Conservation (phyloP, 2,113 vertebrate genomes). For the Gorsachius goisagi region DNA sequence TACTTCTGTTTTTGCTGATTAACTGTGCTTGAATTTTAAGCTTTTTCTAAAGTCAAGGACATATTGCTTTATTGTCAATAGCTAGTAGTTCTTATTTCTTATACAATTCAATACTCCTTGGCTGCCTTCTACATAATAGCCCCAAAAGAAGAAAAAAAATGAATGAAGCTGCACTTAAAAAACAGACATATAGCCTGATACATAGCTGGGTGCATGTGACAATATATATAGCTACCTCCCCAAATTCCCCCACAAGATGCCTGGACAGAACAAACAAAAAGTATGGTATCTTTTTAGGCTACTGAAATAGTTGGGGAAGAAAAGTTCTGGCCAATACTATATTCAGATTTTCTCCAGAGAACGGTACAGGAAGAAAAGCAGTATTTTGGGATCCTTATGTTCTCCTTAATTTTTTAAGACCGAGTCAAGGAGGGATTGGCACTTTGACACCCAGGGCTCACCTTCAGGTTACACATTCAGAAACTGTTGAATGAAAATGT, state of each 20-base stretch:
- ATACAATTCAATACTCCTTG: background rate
- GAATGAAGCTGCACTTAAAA: background rate
- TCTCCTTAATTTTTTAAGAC: background rate
- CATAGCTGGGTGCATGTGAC: background rate
- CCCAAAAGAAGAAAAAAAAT: background rate
- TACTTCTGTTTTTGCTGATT: background rate
- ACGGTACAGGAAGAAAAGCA: background rate
- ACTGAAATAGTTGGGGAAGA: background rate
- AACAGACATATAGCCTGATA: background rate
- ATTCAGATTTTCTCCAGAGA: background rate
- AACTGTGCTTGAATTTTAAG: background rate
- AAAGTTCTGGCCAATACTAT: background rate
- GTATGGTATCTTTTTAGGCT: background rate
- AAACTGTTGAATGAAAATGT: background rate
- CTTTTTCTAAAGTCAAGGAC: background rate
- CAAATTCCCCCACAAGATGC: background rate
- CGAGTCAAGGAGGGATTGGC: background rate
- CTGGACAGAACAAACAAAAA: background rate
- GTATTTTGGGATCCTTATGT: background rate
- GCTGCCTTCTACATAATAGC: background rate
- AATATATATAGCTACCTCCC: background rate
- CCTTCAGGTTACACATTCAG: background rate
- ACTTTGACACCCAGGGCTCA: background rate
- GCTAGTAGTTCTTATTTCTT: background rate
- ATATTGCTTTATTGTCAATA: background rate